Conservation (phyloP, 2,113 vertebrate genomes). For the Osmerus eperlanus region DNA sequence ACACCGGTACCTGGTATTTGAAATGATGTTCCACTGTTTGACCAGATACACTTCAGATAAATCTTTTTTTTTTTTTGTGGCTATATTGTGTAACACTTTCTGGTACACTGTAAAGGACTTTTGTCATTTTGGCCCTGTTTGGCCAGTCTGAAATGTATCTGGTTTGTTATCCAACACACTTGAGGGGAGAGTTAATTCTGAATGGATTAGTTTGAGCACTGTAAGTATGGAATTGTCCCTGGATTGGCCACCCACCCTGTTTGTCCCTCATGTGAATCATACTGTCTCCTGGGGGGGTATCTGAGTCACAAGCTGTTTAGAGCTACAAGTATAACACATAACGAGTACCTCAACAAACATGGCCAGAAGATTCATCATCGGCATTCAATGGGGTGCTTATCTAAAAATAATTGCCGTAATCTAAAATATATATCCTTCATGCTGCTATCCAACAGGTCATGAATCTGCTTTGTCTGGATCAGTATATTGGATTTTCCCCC, state of each 20-base stretch:
- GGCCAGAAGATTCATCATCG: no score
- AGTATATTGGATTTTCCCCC: no score
- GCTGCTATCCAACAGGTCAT: no score
- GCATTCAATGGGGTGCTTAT: no score
- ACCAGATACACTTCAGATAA: slow-evolving; percentile 30
- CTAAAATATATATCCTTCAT: no score
- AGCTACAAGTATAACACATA: no score
- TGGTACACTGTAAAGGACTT: neutral
- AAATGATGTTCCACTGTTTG: slow-evolving; percentile 1
- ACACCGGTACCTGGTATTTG: neutral
- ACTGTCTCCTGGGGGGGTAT: neutral
- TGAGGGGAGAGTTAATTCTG: neutral
- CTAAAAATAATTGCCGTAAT: no score
- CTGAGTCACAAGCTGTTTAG: no score
- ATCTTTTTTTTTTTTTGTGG: no score
- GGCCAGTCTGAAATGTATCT: slow-evolving; percentile 35
- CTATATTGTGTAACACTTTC: neutral
- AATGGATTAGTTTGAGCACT: slow-evolving; percentile 22
- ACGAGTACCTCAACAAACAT: no score
- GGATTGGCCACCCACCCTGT: neutral
- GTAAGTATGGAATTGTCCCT: slow-evolving; percentile 9
- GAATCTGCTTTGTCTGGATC: no score
- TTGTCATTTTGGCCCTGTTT: neutral
- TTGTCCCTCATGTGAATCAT: no score
- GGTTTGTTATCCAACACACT: slow-evolving; percentile 19